Evolutionary conservation across 1,140 invertebrate species (phyloP).

Genomic region (Scaptomyza montana): DNA sequence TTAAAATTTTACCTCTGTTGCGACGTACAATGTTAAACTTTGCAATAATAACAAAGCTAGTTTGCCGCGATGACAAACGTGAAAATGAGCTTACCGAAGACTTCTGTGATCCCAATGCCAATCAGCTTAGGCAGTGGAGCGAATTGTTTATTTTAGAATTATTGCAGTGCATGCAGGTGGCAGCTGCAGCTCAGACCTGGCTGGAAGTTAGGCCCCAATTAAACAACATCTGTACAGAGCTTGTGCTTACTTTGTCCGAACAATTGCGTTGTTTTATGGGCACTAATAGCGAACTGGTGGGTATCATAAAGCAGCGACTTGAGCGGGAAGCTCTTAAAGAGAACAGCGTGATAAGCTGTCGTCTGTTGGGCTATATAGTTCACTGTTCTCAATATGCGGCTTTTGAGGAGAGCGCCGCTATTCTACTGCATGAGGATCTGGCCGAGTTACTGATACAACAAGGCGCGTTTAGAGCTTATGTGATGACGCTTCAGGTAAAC

Average conservation of each 20-base stretch:
- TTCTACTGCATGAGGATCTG: conserved; percentile 70
- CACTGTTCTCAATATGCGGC: conserved; percentile 50
- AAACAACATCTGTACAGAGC: conserved; percentile 17
- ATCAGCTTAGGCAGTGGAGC: conserved; percentile 70
- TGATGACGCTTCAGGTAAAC: conserved; percentile 63
- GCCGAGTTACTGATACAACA: conserved; percentile 57
- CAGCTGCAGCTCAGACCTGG: conserved; percentile 52
- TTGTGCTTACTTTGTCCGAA: conserved; percentile 58
- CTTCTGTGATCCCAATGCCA: conserved; percentile 80
- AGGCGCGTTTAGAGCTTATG: conserved; percentile 59
- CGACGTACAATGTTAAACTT: conserved; percentile 59
- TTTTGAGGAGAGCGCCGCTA: conserved; percentile 71
- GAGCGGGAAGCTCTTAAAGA: conserved; percentile 35
- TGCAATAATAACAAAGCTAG: conserved; percentile 61
- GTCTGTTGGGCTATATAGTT: conserved; percentile 57
- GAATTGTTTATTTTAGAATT: conserved; percentile 57
- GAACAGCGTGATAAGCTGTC: conserved; percentile 48
- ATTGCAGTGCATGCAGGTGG: conserved; percentile 58
- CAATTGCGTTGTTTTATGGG: conserved; percentile 61
- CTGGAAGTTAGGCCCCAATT: conserved; percentile 40
- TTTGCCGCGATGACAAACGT: conserved; percentile 51
- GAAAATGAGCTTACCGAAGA: conserved; percentile 79
- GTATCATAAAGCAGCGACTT: conserved; percentile 61
- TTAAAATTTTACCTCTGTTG: conserved; percentile 32
- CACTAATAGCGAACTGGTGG: conserved; percentile 54